Base-by-base conservation (phyloP, 2,113 vertebrate species). In the Helogale parvula region DNA sequence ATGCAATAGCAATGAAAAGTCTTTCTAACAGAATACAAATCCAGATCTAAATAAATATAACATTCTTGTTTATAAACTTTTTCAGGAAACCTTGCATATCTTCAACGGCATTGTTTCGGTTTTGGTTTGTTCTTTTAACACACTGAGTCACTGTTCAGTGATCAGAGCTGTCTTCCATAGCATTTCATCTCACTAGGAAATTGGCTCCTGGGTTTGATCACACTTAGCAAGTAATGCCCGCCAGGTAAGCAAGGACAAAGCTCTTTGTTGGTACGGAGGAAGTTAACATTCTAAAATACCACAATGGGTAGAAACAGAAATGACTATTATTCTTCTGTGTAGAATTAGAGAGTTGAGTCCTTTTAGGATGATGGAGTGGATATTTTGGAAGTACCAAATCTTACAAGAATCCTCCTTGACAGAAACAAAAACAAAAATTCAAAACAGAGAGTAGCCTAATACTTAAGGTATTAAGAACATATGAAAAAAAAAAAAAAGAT, bases 1-100 rank as follows among this genome's bases (percentile, higher is more conserved):
- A 97, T 98, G 94, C 88, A 98, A 77, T 90, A 98, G 83, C 27
- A 19, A 97, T 96, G 96, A 89, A 84, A 88, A 92, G 57, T 69
- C 38, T 95, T 93, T 65, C 84, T 97, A 95, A 95, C 86, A 98
- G 86, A 97, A 86, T 90, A 80, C 84, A 97, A 74, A 65, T 33
- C 89, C 77, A 94, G 69, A 96, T 88, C 38, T 80, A 41, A 47
- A 69, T 65, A 84, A 93, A 92, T 63, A 94, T 69, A 97, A 72
- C 77, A 98, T 98, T 94, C 65, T 60, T 88, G 45, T 47, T 33
- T 7, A 52, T 47, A n/a, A 65, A 97, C 47, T 38, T 89, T 88
- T 95, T 81, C 83, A 45, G 96, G 94, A 82, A 97, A 54, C 0
- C 5, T 77, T 66, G 3, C 10, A 23, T 10, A 12, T 45, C 41